phyloP scores from a whole-genome alignment of 2,113 vertebrate species.

The Poeciliopsis occidentalis region DNA sequence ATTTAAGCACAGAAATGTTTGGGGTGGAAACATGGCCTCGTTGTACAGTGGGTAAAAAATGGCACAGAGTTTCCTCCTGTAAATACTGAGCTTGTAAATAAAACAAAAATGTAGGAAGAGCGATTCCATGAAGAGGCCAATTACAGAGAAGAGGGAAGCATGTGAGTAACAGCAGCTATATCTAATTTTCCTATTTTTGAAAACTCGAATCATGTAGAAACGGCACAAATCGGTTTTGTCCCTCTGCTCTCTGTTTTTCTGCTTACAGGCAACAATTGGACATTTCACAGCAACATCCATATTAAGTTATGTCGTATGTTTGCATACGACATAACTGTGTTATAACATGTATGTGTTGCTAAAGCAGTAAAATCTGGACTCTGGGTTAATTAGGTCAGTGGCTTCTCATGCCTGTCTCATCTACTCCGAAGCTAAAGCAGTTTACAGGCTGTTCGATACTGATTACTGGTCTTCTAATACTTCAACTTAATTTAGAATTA shows the following conservation, averaged over 20 bases:
- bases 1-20: too few relatives aligned
- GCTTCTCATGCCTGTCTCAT: background rate
- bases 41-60: background rate
- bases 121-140: constrained; percentile 15
- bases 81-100: constrained; percentile 55
- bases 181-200: constrained; percentile 5
- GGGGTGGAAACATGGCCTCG: background rate
- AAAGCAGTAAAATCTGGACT: constrained; percentile 2
- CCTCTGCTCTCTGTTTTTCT: background rate
- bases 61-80: constrained; percentile 11
- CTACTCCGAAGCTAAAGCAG: background rate
- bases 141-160: constrained; percentile 9
- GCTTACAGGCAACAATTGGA: constrained; percentile 4
- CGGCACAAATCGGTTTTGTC: background rate
- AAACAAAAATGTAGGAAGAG: constrained; percentile 12
- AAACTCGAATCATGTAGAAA: background rate
- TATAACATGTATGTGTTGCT: background rate
- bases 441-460: background rate
- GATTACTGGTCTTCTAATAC: background rate
- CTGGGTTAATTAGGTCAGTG: constrained; percentile 14
- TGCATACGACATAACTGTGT: background rate
- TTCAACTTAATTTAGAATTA: background rate
- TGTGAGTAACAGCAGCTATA: background rate
- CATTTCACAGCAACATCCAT: background rate
- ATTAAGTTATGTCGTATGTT: constrained; percentile 61